phyloP scores from a whole-genome alignment of 2,113 vertebrate species.

The Scophthalmus maximus region DNA sequence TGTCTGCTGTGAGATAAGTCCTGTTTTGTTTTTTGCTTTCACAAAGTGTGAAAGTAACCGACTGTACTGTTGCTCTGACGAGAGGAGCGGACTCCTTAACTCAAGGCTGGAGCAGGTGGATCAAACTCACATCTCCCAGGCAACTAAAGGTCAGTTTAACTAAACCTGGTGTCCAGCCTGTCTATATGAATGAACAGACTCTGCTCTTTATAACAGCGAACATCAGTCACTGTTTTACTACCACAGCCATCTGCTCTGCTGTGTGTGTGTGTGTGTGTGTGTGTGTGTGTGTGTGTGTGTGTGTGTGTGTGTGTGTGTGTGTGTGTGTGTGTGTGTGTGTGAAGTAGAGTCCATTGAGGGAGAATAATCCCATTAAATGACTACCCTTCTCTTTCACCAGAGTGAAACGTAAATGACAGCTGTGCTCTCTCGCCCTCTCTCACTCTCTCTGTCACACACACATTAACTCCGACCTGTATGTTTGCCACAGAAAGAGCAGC shows the following conservation, averaged over 20 bases:
- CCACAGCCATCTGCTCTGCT: constrained; percentile 71
- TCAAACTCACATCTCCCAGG: constrained; percentile 41
- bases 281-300: constrained; percentile 30
- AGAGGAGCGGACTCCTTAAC: no score
- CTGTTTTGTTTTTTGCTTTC: no score
- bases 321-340: constrained; percentile 32
- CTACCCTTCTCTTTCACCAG: constrained; percentile 64
- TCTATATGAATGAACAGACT: constrained; percentile 63
- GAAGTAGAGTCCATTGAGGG: constrained; percentile 67
- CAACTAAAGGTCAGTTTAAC: constrained; percentile 48
- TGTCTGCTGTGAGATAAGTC: no score
- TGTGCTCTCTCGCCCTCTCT: constrained; percentile 32
- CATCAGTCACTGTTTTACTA: constrained; percentile 76
- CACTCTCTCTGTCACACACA: background rate
- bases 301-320: constrained; percentile 15
- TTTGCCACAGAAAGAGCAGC: constrained; percentile 25
- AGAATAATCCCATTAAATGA: constrained; percentile 80
- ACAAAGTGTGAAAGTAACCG: no score
- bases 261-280: constrained; percentile 27
- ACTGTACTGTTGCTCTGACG: no score
- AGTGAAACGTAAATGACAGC: constrained; percentile 65
- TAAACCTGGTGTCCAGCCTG: constrained; percentile 54
- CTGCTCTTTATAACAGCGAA: constrained; percentile 58
- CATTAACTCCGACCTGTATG: background rate
- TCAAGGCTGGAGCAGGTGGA: constrained; percentile 14